A percentile compares a stretch with the other conserved stretches of the same genome.
Conservation (phyloP, 1,140 invertebrate genomes). For the Aradophagus sp. region DNA sequence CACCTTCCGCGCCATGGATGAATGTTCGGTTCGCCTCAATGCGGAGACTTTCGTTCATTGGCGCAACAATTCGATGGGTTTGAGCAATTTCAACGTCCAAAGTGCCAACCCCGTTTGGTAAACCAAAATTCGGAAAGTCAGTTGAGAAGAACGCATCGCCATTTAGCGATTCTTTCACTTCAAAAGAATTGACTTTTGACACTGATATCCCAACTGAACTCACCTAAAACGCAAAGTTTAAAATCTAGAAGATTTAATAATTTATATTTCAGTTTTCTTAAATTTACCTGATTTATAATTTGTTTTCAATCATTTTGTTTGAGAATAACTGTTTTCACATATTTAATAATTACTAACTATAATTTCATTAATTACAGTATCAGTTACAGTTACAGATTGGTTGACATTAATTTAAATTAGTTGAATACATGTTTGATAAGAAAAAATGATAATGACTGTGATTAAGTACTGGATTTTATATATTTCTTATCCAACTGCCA, state of each 20-base stretch:
- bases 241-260: too few species aligned
- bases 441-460: too few species aligned
- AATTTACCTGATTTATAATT: too few species aligned
- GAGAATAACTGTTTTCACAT: too few species aligned
- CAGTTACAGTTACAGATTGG: too few species aligned
- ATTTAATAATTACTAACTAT: conserved; percentile 1
- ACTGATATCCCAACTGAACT: conserved; percentile 78
- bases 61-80: conserved; percentile 83
- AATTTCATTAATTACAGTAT: neutral
- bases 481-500: too few species aligned
- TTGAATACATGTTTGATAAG: too few species aligned
- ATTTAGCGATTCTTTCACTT: conserved; percentile 79
- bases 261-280: too few species aligned
- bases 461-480: too few species aligned
- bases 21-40: conserved; percentile 80
- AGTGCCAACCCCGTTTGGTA: conserved; percentile 81
- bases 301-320: too few species aligned
- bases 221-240: too few species aligned
- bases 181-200: conserved; percentile 80
- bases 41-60: conserved; percentile 80
- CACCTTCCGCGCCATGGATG: conserved; percentile 81
- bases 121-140: conserved; percentile 81
- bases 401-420: too few species aligned
- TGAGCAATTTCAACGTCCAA: conserved; percentile 81
- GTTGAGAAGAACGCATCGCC: conserved; percentile 83